Evolutionary conservation across 92 coral and sea anemone genomes (phyloP), one percentile per base, ranked within the genome.

Genomic region (Plumapathes pennacea): DNA sequence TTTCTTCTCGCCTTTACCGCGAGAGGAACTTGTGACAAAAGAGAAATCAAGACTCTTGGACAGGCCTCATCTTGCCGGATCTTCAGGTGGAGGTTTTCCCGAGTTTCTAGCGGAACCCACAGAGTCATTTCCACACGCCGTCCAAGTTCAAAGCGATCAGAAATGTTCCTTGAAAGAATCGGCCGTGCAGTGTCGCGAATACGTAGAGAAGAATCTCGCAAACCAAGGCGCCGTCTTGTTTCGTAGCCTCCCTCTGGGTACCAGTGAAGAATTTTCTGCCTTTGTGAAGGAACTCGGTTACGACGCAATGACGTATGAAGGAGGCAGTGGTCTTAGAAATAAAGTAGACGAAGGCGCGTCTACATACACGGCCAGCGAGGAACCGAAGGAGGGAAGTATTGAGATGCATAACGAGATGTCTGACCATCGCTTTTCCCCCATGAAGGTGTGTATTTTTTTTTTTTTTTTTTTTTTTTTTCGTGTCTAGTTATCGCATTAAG

Each of bases 331-430:
- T 22, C 83, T 80, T 11, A 62, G 97, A 23, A 46, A 61, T 32
- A 47, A 60, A 28, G 84, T 89, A 46, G 81, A 77, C 14, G 67
- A 71, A 29, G 75, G 69, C 10, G 81, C 77, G 14, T 48, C 32
- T 9, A 63, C 67, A 28, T 89, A 81, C 43, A 85, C 97, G 4
- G 89, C 97, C 29, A 85, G 81, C 51, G 95, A 89, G 24, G 97
- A 89, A 46, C 97, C 97, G 2, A 77, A 94, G 12, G 81, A 62
- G 30, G 73, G 66, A 22, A 69, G 77, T 23, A 89, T 89, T 31
- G 97, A 85, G 37, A 60, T 46, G 2, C 97, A 89, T 53, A 89
- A 85, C 62, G 97, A 89, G 58, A 73, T 89, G 97, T 94, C 97
- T 4, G 85, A 89, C 55, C 74, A 78, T 74, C 97, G 81, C 31